Base-by-base conservation (phyloP, 2,113 vertebrate species). In the Scalopus aquaticus region DNA sequence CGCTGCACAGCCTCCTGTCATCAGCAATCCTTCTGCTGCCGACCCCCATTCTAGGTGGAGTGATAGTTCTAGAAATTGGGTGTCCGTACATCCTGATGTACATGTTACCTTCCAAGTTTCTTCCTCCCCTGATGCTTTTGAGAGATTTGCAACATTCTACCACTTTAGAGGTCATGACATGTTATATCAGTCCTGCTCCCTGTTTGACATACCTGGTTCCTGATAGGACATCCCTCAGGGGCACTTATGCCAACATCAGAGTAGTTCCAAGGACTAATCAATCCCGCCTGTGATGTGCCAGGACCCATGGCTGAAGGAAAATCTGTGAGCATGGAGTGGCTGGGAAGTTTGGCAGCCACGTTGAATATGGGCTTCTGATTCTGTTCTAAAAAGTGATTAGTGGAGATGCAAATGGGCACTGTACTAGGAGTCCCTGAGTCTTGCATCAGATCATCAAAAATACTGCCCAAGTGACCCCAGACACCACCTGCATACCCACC, bases 81-180 rank as follows among this genome's bases (percentile, higher is more conserved):
- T 30, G 0, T 30, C 4, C 4, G 6, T 6, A 81, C 37, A 37
- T 26, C 32, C 28, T 44, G 46, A 46, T 51, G 62, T 26, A 20
- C 8, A n/a, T 10, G 30, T 54, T 42, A 17, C 7, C 37, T 92
- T 37, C 32, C 32, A 13, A 20, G 12, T 20, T 10, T 37, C 56
- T 90, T 93, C n/a, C 9, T 70, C 35, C 9, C 22, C 62, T 64
- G 19, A 82, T 54, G 72, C 3, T 81, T 69, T 74, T 3, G 16
- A 96, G 17, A 84, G 5, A 80, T 44, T 89, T 91, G 9, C 83
- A 46, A 35, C 79, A 95, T 72, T 89, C 91, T 58, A 65, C 12
- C 26, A 74, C 26, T 37, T 85, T 70, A 85, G 56, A 93, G 35
- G 77, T 83, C 46, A 26, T 90, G 30, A 84, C 91, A 84, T 73